Conservation (phyloP, 2,888 invertebrate species). For the Achlya flavicornis region DNA sequence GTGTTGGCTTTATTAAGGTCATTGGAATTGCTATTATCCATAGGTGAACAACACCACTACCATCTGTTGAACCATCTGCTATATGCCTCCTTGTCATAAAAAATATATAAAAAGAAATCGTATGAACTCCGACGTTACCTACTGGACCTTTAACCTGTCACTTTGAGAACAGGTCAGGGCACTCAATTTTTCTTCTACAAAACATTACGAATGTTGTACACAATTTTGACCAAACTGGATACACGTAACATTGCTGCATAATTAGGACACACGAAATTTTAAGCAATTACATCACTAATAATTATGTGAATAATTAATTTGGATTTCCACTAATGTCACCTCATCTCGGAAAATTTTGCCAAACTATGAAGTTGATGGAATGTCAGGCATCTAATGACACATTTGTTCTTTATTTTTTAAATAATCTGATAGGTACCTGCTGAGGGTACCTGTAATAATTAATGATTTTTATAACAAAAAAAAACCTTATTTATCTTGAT, state of each 20-base stretch:
- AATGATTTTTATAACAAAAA: too few species aligned
- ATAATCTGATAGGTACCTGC: not conserved
- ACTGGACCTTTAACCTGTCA: not conserved
- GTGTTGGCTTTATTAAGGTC: too few species aligned
- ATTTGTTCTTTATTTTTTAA: not conserved
- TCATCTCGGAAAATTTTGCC: slow-evolving; percentile 3
- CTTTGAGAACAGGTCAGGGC: not conserved
- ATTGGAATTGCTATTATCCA: too few species aligned
- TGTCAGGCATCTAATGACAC: not conserved
- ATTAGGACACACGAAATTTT: not conserved
- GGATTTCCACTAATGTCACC: not conserved
- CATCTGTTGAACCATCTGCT: too few species aligned
- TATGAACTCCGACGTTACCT: not conserved
- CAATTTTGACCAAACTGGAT: not conserved
- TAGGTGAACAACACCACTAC: too few species aligned
- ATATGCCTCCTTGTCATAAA: not conserved
- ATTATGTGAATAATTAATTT: not conserved
- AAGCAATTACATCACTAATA: not conserved
- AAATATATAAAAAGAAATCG: not conserved
- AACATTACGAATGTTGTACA: not conserved
- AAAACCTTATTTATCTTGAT: too few species aligned
- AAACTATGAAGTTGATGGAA: not conserved
- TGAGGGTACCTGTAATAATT: not conserved
- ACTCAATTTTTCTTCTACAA: not conserved
- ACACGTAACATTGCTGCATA: not conserved